Evolutionary conservation across 2,888 invertebrate species (phyloP), one percentile per base, ranked within the genome.

Genomic region (Lydus trimaculatus): DNA sequence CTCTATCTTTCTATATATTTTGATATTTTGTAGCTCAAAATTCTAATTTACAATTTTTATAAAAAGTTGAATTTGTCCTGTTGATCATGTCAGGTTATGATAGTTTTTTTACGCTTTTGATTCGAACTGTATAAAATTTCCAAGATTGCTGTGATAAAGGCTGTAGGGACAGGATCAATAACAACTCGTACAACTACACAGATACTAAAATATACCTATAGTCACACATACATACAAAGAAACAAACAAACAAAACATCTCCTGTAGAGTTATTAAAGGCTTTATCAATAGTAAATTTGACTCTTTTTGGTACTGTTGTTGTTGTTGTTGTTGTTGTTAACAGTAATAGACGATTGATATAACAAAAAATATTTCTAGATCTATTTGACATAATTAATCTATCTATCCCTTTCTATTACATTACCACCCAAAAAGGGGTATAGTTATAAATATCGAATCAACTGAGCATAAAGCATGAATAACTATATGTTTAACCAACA

Each of bases 381-480:
- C 43, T 17, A 43, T 43, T 17, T 17, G 8, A 20, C 23, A 48
- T n/a, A 48, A 20, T 20, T 48, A 48, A 8, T 9, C 1, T 13
- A 13, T 36, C 48, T 48, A 48, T 48, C 17, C 9, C 48, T 20
- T 2, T 48, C 20, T 36, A 36, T 15, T 7, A 13, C 36, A 33
- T 33, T 33, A 33, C 11, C 1, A 33, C 36, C 5, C n/a, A n/a
- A n/a, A 48, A 48, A 48, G 23, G 20, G 48, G 48, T 48, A 20
- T 48, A 48, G 48, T 48, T 48, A 48, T 48, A 48, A 48, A 48
- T 48, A 48, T 48, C 48, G 48, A 71, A 68, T 69, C 71, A 71
- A 63, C 71, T 62, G 69, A 64, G 71, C 67, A 68, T 68, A 71
- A 67, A 70, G 70, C 70, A 70, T 70, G 70, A 71, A 71, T 71